Percentiles rank a stretch among this genome's conserved stretches.
Conservation (phyloP, 2,113 vertebrate genomes). For the Tauraco erythrolophus region DNA sequence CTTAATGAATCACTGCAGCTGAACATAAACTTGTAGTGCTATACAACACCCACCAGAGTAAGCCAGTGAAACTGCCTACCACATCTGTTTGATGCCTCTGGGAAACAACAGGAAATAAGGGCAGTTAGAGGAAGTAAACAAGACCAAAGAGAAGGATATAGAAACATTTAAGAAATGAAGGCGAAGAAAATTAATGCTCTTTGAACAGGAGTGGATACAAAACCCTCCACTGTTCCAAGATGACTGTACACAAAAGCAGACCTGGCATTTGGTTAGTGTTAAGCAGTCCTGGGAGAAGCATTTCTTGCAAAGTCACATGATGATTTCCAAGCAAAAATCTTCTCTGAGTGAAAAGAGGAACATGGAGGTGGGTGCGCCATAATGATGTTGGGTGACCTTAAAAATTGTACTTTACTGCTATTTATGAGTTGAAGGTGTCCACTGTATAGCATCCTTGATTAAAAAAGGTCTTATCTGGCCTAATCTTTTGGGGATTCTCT, state of each 20-base stretch:
- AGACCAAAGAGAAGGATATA: neutral
- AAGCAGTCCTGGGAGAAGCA: neutral
- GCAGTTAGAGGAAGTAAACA: neutral
- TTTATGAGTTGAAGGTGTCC: neutral
- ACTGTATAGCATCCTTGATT: neutral
- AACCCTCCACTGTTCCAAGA: neutral
- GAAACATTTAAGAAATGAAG: neutral
- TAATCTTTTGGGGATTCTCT: neutral
- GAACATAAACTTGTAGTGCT: neutral
- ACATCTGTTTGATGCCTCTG: neutral
- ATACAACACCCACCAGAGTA: neutral
- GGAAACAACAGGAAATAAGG: neutral
- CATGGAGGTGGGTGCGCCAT: accelerated
- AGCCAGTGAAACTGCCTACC: neutral
- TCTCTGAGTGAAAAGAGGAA: neutral
- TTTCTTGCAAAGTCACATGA: neutral
- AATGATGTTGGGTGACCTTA: neutral
- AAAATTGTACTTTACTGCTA: neutral
- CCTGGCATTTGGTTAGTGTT: neutral
- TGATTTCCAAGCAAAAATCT: neutral
- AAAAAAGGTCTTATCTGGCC: neutral
- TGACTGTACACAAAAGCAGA: neutral
- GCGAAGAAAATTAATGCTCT: neutral
- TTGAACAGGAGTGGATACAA: neutral
- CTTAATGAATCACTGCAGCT: neutral